Conservation (phyloP, 1,140 invertebrate genomes). For the Globodera rostochiensis region DNA sequence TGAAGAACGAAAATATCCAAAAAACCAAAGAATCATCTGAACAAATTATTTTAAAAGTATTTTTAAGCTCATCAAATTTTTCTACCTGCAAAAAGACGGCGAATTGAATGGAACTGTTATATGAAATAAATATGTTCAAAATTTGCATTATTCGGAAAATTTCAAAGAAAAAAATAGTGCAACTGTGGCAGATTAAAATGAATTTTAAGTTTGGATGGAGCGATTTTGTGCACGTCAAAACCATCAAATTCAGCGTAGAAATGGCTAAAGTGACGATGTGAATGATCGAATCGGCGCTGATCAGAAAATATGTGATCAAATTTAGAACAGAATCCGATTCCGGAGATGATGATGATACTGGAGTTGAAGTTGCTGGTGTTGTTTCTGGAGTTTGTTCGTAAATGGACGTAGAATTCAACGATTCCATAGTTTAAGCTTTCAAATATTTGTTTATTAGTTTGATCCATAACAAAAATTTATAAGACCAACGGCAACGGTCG, state of each 20-base stretch:
- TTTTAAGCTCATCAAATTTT: neutral
- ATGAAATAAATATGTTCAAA: too few relatives aligned
- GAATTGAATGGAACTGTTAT: neutral
- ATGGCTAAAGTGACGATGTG: neutral
- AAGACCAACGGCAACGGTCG: too few relatives aligned
- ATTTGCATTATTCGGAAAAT: neutral
- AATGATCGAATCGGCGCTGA: neutral
- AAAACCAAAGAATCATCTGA: neutral
- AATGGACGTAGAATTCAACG: too few relatives aligned
- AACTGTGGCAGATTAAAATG: slow-evolving; percentile 1
- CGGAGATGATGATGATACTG: too few relatives aligned
- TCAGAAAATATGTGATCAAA: neutral
- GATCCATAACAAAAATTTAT: too few relatives aligned
- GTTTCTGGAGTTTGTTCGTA: too few relatives aligned
- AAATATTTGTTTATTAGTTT: too few relatives aligned
- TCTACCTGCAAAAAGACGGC: neutral
- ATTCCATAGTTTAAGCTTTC: too few relatives aligned
- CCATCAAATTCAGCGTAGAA: neutral
- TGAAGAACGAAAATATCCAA: neutral
- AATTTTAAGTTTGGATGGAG: slow-evolving; percentile 10
- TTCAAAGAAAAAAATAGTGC: neutral
- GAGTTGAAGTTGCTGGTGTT: too few relatives aligned
- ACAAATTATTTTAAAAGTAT: neutral
- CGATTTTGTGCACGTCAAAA: neutral
- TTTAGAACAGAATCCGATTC: too few relatives aligned